Evolutionary conservation across 1,140 invertebrate genomes (phyloP), one percentile per base, ranked within the genome.

Genomic region (Listronotus bonariensis): DNA sequence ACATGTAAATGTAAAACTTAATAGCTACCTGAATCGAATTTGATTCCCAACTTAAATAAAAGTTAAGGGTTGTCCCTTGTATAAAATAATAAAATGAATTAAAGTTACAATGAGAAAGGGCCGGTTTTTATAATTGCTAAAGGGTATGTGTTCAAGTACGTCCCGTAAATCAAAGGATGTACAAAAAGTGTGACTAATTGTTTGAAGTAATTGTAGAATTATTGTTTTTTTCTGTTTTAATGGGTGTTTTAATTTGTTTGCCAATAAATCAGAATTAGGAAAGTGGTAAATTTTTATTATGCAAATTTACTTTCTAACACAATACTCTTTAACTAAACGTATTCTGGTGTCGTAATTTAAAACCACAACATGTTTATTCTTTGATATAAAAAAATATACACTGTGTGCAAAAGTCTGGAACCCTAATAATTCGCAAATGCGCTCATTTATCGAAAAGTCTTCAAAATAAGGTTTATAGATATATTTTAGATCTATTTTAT

Each of bases 1-100:
- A 53, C 59, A 62, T 53, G 59, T 45, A 62, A 62, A 62, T 15
- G 49, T 62, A 34, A 62, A 53, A 53, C 52, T 62, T 62, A 62
- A 62, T 62, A 53, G 59, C 59, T 62, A 62, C 59, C 59, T 62
- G 59, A 62, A 62, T 53, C 59, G 49, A 62, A 62, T 62, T 53
- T 53, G 49, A 62, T 62, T 62, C 59, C 41, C 38, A 26, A 62
- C 10, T 62, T 38, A 62, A 62, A 53, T 34, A 18, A 43, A 31
- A 62, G 59, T 51, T 46, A 51, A 60, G 59, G 59, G 49, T 45
- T 60, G 31, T 17, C 36, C 51, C 48, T 40, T 53, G 52, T 12
- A 26, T 60, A 53, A 62, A 53, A 53, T 62, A 62, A 62, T 62
- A 53, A 53, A 62, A 34, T 53, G 40, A 20, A 53, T 53, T 53